These are phyloP conservation scores for Melanotus villosus DNA, from an alignment of 2,888 invertebrate genomes.

Conservation along the genomic window DNA sequence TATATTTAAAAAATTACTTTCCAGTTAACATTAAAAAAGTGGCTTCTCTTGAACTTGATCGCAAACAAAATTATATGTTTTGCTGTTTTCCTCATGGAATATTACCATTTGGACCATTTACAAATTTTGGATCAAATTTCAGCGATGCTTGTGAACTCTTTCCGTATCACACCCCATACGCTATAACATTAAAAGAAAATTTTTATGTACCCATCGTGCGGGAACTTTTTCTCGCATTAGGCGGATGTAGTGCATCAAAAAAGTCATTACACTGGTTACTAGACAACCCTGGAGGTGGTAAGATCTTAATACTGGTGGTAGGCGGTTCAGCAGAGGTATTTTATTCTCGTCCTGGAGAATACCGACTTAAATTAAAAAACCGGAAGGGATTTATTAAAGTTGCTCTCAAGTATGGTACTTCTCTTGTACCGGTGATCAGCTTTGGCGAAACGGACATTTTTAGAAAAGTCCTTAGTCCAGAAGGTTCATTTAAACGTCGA, in stretches of 20 bases:
- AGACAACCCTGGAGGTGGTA: constrained; percentile 70
- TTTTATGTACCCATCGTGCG: constrained; percentile 81
- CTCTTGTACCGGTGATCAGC: constrained; percentile 89
- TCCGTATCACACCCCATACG: constrained; percentile 68
- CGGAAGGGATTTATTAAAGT: constrained; percentile 75
- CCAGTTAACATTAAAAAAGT: constrained; percentile 87
- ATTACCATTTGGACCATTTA: constrained; percentile 84
- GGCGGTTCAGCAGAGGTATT: constrained; percentile 93
- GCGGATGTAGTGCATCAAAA: constrained; percentile 74
- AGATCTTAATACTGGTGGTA: constrained; percentile 82
- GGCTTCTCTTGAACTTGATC: constrained; percentile 86
- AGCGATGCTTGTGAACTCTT: constrained; percentile 68
- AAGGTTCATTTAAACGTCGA: constrained; percentile 77
- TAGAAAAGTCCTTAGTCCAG: constrained; percentile 81
- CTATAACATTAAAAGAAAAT: constrained; percentile 75
- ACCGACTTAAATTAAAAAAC: constrained; percentile 80
- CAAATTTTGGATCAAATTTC: constrained; percentile 81
- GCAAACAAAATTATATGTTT: constrained; percentile 86
- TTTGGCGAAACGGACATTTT: constrained; percentile 93
- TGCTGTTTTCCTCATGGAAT: constrained; percentile 93
- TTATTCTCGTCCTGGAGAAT: constrained; percentile 83
- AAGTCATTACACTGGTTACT: constrained; percentile 78
- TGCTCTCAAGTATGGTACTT: constrained; percentile 73
- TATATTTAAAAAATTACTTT: constrained; percentile 85
- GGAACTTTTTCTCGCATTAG: constrained; percentile 75